Evolutionary conservation across 2,888 invertebrate species (phyloP), one percentile per base, ranked within the genome.

Genomic region (Timema podura): DNA sequence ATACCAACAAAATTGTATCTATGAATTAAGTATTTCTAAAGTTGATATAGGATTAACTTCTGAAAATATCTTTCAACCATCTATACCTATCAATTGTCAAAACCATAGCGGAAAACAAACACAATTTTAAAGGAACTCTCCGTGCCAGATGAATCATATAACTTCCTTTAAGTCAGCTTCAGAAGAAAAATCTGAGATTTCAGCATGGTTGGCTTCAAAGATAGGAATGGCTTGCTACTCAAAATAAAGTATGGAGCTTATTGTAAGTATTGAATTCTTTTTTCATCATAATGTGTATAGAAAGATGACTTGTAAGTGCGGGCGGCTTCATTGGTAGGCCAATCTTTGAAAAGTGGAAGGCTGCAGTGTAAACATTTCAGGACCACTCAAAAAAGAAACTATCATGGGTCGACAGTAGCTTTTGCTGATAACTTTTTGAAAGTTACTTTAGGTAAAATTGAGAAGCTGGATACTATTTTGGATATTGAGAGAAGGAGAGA

Each of bases 321-420:
- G 54, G 16, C n/a, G 13, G 54, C 54, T 54, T 54, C 54, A 10
- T 54, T 54, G 11, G 54, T 6, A 54, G 54, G 54, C 54, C 54
- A 7, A 16, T 16, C 54, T 7, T 54, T 54, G 6, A 5, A 16
- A 7, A 54, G 6, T 13, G 6, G 54, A 16, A 54, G 16, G 10
- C 6, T 7, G 13, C n/a, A 6, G 16, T 6, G 13, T 13, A 16
- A 54, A 9, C 13, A 54, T 13, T 54, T 54, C 16, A 13, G 16
- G 11, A 16, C 6, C 10, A 13, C 13, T 16, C 16, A 13, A 54
- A 54, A 54, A 9, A 7, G 54, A 9, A 54, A 16, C 16, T 54
- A 54, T 5, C 54, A 54, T 10, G 16, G 6, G 54, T 54, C 54
- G 16, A 16, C 54, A 54, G 54, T 10, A 54, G 5, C 16, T 54